A percentile compares a stretch with the other conserved stretches of the same genome.
Conservation (phyloP, 2,797 vertebrate species). For the Eospalax fontanierii region DNA sequence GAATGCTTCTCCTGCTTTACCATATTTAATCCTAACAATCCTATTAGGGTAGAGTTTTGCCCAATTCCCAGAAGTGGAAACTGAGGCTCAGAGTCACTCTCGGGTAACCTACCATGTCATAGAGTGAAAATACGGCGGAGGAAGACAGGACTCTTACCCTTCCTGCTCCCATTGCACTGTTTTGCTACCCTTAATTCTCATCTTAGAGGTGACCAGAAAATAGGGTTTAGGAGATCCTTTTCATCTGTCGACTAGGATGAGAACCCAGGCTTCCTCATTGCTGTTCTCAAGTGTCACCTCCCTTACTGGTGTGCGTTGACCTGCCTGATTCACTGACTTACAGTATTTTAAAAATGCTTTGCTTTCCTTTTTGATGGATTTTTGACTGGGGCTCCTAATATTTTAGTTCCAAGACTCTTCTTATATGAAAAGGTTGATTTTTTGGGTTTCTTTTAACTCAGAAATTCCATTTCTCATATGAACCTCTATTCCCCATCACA, state of each 20-base stretch:
- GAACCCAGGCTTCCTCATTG: not conserved
- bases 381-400: slow-evolving; percentile 59
- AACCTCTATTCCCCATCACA: slow-evolving; percentile 71
- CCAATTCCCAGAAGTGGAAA: slow-evolving; percentile 24
- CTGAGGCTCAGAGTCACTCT: not conserved
- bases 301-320: not conserved
- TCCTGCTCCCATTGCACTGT: no score
- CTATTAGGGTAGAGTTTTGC: not conserved
- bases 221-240: not conserved
- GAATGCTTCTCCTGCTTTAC: not conserved
- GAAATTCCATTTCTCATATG: slow-evolving; percentile 77
- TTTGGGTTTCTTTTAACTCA: slow-evolving; percentile 76
- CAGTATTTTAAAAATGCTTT: slow-evolving; percentile 72
- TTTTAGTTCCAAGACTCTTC: slow-evolving; percentile 65
- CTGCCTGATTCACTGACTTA: not conserved
- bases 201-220: not conserved
- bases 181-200: not conserved
- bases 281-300: not conserved
- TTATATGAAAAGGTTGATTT: slow-evolving; percentile 63
- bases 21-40: slow-evolving; percentile 24
- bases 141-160: not conserved
- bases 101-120: not conserved
- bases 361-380: slow-evolving; percentile 61
- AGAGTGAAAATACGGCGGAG: not conserved
- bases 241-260: not conserved